Evolutionary conservation across 2,797 vertebrate species (phyloP), one percentile per base, ranked within the genome.

Genomic region (Hippocampus kuda): DNA sequence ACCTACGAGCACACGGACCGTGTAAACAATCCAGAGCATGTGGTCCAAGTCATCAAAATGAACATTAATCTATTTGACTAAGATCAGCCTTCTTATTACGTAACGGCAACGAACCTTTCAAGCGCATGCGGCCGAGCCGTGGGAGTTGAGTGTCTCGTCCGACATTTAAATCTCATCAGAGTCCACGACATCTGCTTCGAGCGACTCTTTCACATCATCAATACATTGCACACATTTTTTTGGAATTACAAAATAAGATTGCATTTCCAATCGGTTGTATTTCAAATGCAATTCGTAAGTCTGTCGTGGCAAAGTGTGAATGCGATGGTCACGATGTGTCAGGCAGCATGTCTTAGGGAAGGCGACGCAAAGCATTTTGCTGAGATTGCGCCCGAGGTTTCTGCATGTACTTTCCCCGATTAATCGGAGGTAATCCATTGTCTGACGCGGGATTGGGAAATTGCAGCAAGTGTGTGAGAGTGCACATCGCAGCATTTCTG

Each of bases 361-460:
- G 75, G 15, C 10, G 2, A 20, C 56, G 66, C 72, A 77, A 76
- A 74, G 62, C 68, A 34, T 73, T 77, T 42, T 48, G 30, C 46
- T 66, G 62, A 76, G 69, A 69, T 42, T 59, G 72, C 15, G 44
- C 61, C 38, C 11, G 3, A 74, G 63, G 53, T 69, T 75, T 82
- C 75, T 73, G 53, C 78, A 73, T 70, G 60, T 80, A 82, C 82
- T 83, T 73, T 78, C 65, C 74, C 63, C 76, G 81, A 85, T 84
- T 83, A 83, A 81, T 4, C 60, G 72, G 60, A 74, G 5, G 73
- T 82, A 85, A 87, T 83, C 81, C 83, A 84, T 74, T 75, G 84
- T 80, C 81, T 82, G 77, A 63, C 1, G 60, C 38, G 72, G 75
- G 81, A 69, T 20, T 69, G 69, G 61, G 27, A 75, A 82, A 85